These are phyloP conservation scores for Melanitta fusca DNA, from an alignment of 2,797 vertebrate species.

Conservation along the genomic window DNA sequence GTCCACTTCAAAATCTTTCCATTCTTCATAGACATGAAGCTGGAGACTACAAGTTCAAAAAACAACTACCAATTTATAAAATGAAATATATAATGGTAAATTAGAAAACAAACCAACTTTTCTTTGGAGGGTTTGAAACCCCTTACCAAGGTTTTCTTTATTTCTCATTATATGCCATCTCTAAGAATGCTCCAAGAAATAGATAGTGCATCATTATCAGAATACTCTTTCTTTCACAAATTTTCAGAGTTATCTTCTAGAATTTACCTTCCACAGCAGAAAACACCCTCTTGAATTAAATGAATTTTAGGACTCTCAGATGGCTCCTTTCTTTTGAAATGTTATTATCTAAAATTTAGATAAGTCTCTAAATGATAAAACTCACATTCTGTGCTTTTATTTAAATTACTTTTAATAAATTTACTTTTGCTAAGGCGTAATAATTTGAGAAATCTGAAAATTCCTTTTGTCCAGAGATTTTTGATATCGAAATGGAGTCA, in stretches of 20 bases:
- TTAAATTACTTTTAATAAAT: slow-evolving; percentile 31
- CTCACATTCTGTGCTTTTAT: not conserved
- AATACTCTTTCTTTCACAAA: not conserved
- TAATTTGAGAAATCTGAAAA: slow-evolving; percentile 37
- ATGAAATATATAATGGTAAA: not conserved
- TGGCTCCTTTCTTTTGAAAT: slow-evolving; percentile 4
- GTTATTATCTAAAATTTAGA: slow-evolving; percentile 31
- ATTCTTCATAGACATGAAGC: not conserved
- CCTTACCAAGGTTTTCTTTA: not conserved
- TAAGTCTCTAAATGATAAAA: not conserved
- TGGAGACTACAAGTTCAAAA: not conserved
- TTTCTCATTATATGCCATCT: not conserved
- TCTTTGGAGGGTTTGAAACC: not conserved
- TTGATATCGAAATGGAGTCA: slow-evolving; percentile 1
- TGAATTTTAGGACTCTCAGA: not conserved
- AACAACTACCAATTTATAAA: not conserved
- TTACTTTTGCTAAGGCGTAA: slow-evolving; percentile 8
- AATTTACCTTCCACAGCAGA: not conserved
- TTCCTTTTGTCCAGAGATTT: not conserved
- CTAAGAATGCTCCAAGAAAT: not conserved
- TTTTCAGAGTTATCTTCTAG: not conserved
- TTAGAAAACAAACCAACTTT: not conserved
- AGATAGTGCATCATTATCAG: not conserved
- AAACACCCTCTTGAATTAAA: slow-evolving; percentile 1
- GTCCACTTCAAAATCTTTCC: not conserved